phyloP scores from a whole-genome alignment of 1,140 invertebrate genomes.

The Hylaeus volcanicus region DNA sequence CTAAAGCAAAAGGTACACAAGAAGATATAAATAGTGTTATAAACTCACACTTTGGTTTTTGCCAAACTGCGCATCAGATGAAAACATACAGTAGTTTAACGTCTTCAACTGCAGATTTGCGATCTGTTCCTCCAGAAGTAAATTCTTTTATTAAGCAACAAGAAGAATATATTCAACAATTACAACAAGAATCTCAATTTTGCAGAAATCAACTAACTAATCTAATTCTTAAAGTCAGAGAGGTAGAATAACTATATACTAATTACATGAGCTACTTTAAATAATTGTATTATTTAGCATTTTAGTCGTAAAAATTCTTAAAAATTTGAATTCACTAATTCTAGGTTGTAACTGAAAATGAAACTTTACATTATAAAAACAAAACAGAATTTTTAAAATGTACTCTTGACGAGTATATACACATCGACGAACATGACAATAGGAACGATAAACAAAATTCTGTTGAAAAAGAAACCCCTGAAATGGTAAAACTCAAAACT shows the following conservation, averaged over 20 bases:
- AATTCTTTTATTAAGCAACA: constrained; percentile 89
- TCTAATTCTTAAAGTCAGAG: constrained; percentile 89
- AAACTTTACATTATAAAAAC: constrained; percentile 87
- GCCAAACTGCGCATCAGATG: constrained; percentile 26
- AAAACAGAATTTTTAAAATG: constrained; percentile 83
- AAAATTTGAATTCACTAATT: neutral
- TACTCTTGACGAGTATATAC: constrained; percentile 80
- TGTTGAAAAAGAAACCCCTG: neutral
- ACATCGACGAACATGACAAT: constrained; percentile 29
- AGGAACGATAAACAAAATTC: neutral
- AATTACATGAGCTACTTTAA: neutral
- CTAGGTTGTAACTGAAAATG: constrained; percentile 87
- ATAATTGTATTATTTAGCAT: neutral
- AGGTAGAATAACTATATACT: constrained; percentile 78
- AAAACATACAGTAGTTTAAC: constrained; percentile 42
- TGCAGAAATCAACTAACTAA: constrained; percentile 88
- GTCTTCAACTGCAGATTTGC: constrained; percentile 47
- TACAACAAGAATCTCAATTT: constrained; percentile 90
- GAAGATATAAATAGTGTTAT: constrained; percentile 39
- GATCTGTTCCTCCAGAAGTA: constrained; percentile 80
- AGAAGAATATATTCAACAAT: constrained; percentile 91
- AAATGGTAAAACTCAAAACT: constrained; percentile 42
- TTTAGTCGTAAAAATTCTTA: neutral
- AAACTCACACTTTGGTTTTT: constrained; percentile 23
- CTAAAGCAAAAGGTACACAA: constrained; percentile 53